These are phyloP conservation scores for Chesias legatella DNA, from an alignment of 2,888 invertebrate genomes.

Conservation along the genomic window DNA sequence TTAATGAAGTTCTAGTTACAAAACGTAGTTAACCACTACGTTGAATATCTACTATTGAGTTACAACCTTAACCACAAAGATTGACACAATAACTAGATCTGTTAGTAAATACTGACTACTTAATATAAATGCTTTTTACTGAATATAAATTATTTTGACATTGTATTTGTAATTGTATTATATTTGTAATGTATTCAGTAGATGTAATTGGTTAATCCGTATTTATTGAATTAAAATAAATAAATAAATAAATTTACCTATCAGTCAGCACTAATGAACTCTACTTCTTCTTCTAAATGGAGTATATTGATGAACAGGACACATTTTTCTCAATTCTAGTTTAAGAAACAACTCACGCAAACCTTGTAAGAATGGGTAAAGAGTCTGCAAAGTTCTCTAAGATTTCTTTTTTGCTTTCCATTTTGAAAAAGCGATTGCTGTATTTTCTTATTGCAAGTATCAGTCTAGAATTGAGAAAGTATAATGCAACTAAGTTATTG, in stretches of 20 bases:
- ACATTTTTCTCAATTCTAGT: slow-evolving; percentile 57
- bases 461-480: slow-evolving; percentile 70
- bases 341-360: slow-evolving; percentile 38
- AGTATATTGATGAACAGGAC: too few species aligned
- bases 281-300: too few species aligned
- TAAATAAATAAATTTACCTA: too few species aligned
- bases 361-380: slow-evolving; percentile 59
- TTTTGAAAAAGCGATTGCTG: slow-evolving; percentile 33
- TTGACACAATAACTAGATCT: background rate
- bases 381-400: slow-evolving; percentile 47
- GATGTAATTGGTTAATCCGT: too few species aligned
- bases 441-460: slow-evolving; percentile 41
- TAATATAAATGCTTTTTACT: background rate
- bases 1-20: too few species aligned
- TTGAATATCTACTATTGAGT: background rate
- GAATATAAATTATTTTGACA: too few species aligned
- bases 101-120: too few species aligned
- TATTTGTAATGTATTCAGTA: too few species aligned
- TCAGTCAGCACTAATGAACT: too few species aligned
- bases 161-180: too few species aligned
- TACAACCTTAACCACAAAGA: background rate
- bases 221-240: too few species aligned
- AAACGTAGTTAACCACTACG: too few species aligned
- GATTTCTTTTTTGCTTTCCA: slow-evolving; percentile 48
- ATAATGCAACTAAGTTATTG: background rate